Evolutionary conservation across 2,888 invertebrate species (phyloP), one percentile per base, ranked within the genome.

Genomic region (Plusia festucae): DNA sequence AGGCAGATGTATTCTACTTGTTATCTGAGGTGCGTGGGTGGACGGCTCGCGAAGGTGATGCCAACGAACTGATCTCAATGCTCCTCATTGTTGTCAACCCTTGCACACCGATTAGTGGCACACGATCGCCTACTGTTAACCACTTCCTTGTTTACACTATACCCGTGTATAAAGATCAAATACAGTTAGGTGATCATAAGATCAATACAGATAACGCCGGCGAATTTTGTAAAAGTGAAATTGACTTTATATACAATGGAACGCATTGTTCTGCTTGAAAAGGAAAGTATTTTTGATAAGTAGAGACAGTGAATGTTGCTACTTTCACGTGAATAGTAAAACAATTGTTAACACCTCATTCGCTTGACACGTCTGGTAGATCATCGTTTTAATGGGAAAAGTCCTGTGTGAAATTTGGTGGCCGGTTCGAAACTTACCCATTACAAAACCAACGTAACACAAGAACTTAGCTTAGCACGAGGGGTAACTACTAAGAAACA

Each of bases 1-100:
- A 40, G 91, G 93, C 94, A 94, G 94, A 93, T 94, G 94, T 92
- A 76, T 88, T 88, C 87, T 91, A 92, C 93, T 93, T 93, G 93
- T 93, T 94, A 94, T 94, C 94, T 83, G 75, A 79, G 62, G 80
- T 90, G 92, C 93, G 93, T 93, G 93, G 93, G 94, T 91, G 90
- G 92, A 91, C 87, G 84, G 83, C 85, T 82, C 68, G 65, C 82
- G 85, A 85, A 88, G 84, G 83, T 86, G 90, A 90, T 89, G 90
- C 88, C 89, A 89, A 90, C 89, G 91, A 89, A 90, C 90, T 83
- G 86, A 84, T 90, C 90, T 92, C 90, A 94, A 94, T 90, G 94
- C 85, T 78, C 64, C 55, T 85, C 93, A 88, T 93, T 94, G 94
- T 94, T 90, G 83, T 74, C 69, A 82, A 87, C 93, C 94, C 93